These are phyloP conservation scores for Heptranchias perlo DNA, from an alignment of 2,113 vertebrate genomes.

Conservation along the genomic window DNA sequence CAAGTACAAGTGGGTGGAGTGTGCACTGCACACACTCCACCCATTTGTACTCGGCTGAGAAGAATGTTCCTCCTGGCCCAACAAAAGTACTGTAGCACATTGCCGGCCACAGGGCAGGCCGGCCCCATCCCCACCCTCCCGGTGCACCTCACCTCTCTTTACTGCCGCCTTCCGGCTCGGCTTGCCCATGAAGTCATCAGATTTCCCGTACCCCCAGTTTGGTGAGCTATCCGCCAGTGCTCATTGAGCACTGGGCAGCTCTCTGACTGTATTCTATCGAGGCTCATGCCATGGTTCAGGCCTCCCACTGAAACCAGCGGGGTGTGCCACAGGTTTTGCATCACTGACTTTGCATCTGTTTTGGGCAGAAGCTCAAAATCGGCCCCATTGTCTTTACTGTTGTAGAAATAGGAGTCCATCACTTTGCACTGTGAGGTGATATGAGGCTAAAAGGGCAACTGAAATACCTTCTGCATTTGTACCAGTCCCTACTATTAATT, in stretches of 20 bases:
- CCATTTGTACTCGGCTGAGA: no score
- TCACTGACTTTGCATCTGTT: neutral
- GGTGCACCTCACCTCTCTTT: neutral
- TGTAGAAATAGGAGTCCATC: neutral
- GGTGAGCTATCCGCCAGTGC: no score
- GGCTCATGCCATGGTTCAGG: neutral
- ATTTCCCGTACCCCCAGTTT: no score
- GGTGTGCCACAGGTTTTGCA: neutral
- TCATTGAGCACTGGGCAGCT: neutral
- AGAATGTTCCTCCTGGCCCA: no score
- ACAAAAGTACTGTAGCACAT: no score
- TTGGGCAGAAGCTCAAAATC: neutral
- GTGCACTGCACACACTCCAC: no score
- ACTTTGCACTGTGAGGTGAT: neutral
- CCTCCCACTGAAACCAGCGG: neutral
- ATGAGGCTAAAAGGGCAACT: neutral
- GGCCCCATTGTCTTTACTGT: neutral
- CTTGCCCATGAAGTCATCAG: neutral
- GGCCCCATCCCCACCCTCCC: no score
- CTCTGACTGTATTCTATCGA: neutral
- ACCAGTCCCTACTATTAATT: neutral
- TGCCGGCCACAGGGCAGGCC: no score
- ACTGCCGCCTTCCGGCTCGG: neutral
- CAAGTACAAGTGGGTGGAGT: no score
- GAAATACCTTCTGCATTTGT: neutral